These are phyloP conservation scores for Aramus guarauna DNA, from an alignment of 2,113 vertebrate species.

Conservation along the genomic window DNA sequence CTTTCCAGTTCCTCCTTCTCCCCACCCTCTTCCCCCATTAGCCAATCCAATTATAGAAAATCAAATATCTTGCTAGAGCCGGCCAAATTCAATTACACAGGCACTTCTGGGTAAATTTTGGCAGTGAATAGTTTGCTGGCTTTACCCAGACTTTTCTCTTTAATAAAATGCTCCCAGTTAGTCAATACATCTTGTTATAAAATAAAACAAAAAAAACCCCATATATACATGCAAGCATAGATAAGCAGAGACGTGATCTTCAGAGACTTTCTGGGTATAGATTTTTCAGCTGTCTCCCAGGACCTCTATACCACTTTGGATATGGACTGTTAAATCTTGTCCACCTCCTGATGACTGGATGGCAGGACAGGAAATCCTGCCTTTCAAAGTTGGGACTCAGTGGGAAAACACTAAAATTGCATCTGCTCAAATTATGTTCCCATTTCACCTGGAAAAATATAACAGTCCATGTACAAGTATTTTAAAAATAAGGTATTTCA, in stretches of 20 bases:
- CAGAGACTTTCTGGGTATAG: not conserved
- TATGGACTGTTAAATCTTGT: not conserved
- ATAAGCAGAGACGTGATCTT: not conserved
- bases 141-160: slow-evolving; percentile 48
- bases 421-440: not conserved
- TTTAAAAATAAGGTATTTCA: not conserved
- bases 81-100: slow-evolving; percentile 68
- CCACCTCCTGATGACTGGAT: not conserved
- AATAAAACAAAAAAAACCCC: slow-evolving; percentile 20
- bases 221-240: not conserved
- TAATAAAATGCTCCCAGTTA: slow-evolving; percentile 55
- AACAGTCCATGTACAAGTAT: not conserved
- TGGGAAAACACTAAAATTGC: not conserved
- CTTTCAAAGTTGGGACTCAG: not conserved
- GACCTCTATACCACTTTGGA: not conserved
- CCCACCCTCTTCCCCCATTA: slow-evolving; percentile 47
- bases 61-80: slow-evolving; percentile 65
- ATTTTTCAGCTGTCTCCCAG: not conserved
- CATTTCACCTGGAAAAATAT: not conserved
- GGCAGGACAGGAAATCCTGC: not conserved
- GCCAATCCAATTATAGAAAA: slow-evolving; percentile 72
- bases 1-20: slow-evolving; percentile 24
- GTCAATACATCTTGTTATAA: slow-evolving; percentile 47
- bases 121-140: slow-evolving; percentile 59
- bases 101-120: slow-evolving; percentile 69